Evolutionary conservation across 2,113 vertebrate genomes (phyloP).

Genomic region (Baryphthengus martii): DNA sequence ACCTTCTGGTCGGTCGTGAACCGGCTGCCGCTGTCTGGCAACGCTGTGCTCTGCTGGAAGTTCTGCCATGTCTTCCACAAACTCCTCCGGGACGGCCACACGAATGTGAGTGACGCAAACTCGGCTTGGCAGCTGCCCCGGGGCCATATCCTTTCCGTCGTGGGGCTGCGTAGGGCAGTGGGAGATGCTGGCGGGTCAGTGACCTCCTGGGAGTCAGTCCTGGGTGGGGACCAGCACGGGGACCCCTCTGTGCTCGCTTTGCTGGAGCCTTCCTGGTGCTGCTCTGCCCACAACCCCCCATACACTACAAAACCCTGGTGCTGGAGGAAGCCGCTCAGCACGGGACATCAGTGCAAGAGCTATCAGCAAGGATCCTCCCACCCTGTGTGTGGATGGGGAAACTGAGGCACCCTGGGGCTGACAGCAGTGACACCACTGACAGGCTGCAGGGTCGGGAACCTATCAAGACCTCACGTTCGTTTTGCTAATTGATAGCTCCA

Average conservation of each 20-base stretch:
- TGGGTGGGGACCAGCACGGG: accelerated
- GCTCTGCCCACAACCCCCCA: neutral
- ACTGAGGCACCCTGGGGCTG: neutral
- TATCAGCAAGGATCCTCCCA: neutral
- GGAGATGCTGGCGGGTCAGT: neutral
- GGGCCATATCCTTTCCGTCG: neutral
- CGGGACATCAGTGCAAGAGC: accelerated
- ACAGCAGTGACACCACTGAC: accelerated
- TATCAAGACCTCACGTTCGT: neutral
- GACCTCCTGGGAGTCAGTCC: neutral
- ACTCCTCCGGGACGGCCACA: slow-evolving; percentile 92
- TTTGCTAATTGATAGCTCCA: neutral
- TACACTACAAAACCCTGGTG: accelerated
- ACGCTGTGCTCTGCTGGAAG: slow-evolving; percentile 97
- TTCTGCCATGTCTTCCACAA: slow-evolving; percentile 99
- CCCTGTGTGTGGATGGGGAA: accelerated
- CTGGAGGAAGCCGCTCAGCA: accelerated
- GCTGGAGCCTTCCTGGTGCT: accelerated
- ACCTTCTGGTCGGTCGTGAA: slow-evolving; percentile 95
- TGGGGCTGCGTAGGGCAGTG: accelerated
- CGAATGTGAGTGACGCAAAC: slow-evolving; percentile 79
- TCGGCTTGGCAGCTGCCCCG: accelerated
- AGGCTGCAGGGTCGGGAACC: neutral
- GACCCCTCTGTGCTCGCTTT: neutral
- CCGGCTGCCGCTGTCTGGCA: slow-evolving; percentile 94